phyloP scores from a whole-genome alignment of 2,888 invertebrate genomes.

The Noctua comes region DNA sequence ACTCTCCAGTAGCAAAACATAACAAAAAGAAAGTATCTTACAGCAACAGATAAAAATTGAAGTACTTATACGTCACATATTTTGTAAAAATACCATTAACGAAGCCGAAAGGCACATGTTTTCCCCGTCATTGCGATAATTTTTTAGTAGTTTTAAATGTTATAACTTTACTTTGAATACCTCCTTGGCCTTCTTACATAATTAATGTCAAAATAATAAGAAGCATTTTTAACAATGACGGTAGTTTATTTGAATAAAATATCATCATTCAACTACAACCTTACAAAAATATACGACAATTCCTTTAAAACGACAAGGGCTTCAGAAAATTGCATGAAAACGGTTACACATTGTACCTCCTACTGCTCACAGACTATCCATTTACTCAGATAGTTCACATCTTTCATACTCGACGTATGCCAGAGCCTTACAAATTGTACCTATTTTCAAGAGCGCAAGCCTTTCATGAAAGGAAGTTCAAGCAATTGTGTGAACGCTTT shows the following conservation, averaged over 20 bases:
- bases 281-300: slow-evolving; percentile 13
- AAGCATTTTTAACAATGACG: not conserved
- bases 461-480: slow-evolving; percentile 61
- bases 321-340: slow-evolving; percentile 36
- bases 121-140: too few species aligned
- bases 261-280: not conserved
- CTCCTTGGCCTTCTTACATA: too few species aligned
- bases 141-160: too few species aligned
- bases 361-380: slow-evolving; percentile 26
- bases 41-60: not conserved
- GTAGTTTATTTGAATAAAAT: not conserved
- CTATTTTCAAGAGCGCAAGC: slow-evolving; percentile 53
- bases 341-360: slow-evolving; percentile 13
- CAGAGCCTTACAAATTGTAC: slow-evolving; percentile 50
- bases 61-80: not conserved
- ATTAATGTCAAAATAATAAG: too few species aligned
- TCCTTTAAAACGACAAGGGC: slow-evolving; percentile 13
- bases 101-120: too few species aligned
- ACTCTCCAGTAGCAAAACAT: not conserved
- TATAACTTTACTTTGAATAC: too few species aligned
- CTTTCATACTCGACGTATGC: slow-evolving; percentile 37
- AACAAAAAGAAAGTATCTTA: not conserved
- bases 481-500: slow-evolving; percentile 59
- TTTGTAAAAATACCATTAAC: not conserved
- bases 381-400: slow-evolving; percentile 44